Evolutionary conservation across 2,113 vertebrate species (phyloP).

Genomic region (Chloroceryle aenea): DNA sequence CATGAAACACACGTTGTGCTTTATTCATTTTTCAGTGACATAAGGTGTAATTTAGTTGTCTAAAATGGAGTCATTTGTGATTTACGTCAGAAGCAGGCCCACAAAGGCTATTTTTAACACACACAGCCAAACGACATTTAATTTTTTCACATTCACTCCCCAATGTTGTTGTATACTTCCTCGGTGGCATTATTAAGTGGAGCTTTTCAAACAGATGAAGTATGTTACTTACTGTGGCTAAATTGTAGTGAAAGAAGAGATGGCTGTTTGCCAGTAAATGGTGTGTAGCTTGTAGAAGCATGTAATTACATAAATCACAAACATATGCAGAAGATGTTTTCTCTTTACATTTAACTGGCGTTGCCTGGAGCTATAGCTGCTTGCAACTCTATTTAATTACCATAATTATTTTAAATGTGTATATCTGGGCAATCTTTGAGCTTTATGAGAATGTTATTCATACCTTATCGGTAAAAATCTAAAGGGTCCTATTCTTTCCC

Average conservation of each 20-base stretch:
- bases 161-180: not conserved
- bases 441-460: constrained; percentile 75
- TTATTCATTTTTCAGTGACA: constrained; percentile 41
- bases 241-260: constrained; percentile 58
- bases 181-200: constrained; percentile 44
- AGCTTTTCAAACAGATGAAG: constrained; percentile 54
- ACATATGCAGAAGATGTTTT: constrained; percentile 75
- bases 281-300: constrained; percentile 71
- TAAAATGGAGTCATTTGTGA: constrained; percentile 23
- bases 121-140: not conserved
- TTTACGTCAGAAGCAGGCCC: not conserved
- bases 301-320: constrained; percentile 76
- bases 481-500: constrained; percentile 49
- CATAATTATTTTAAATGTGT: constrained; percentile 75
- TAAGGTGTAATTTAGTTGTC: constrained; percentile 56
- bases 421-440: constrained; percentile 72
- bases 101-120: constrained; percentile 52
- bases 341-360: constrained; percentile 65
- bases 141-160: constrained; percentile 37
- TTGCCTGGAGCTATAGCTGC: constrained; percentile 72
- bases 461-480: constrained; percentile 73
- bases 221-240: constrained; percentile 45
- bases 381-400: constrained; percentile 74
- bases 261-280: constrained; percentile 68
- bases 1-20: not conserved